phyloP scores from a whole-genome alignment of 2,888 invertebrate species.

The Trichogramma dendrolimi region DNA sequence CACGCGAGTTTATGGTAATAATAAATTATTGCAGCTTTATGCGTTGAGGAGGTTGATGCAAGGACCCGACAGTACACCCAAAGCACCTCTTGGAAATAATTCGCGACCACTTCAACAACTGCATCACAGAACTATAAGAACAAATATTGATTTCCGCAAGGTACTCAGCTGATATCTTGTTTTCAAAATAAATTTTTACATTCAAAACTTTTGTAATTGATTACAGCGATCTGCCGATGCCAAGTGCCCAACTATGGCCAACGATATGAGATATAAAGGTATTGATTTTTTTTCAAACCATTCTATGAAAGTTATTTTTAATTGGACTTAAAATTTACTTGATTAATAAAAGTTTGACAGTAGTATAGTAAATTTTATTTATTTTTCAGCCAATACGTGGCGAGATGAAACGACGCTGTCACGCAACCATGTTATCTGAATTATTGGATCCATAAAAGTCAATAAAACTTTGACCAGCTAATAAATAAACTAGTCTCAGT shows the following conservation, averaged over 20 bases:
- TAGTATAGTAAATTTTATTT: slow-evolving; percentile 31
- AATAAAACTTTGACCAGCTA: neutral
- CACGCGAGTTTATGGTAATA: neutral
- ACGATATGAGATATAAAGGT: slow-evolving; percentile 86
- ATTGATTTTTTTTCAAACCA: slow-evolving; percentile 34
- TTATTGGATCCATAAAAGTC: neutral
- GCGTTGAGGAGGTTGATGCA: slow-evolving; percentile 84
- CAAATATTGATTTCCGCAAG: slow-evolving; percentile 93
- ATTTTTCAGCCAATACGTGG: slow-evolving; percentile 51
- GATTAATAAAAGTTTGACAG: neutral
- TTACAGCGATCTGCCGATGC: slow-evolving; percentile 30
- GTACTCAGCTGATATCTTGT: slow-evolving; percentile 36
- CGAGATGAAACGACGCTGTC: slow-evolving; percentile 44
- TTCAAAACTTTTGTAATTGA: neutral
- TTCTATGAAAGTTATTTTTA: too few relatives aligned
- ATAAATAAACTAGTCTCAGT: neutral
- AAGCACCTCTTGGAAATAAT: slow-evolving; percentile 91
- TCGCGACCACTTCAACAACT: slow-evolving; percentile 88
- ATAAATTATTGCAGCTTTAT: slow-evolving; percentile 65
- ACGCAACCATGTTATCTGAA: slow-evolving; percentile 44
- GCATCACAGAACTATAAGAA: slow-evolving; percentile 89
- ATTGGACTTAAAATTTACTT: neutral
- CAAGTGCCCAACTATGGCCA: slow-evolving; percentile 84
- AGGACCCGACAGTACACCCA: slow-evolving; percentile 78
- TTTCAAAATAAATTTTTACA: neutral